phyloP scores from a whole-genome alignment of 2,113 vertebrate species.

The Hemicordylus capensis region DNA sequence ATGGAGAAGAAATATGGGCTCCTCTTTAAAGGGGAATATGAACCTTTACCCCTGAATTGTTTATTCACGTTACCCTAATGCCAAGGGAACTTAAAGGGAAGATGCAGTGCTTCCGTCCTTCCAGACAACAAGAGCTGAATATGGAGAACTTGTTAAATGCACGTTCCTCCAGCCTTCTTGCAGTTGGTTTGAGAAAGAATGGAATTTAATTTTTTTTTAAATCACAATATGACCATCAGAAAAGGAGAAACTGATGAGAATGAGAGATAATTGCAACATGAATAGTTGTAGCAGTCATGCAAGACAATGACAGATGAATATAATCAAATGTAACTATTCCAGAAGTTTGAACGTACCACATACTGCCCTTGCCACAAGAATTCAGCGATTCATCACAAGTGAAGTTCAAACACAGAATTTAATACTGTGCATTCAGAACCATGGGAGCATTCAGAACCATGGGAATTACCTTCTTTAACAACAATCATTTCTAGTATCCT shows the following conservation, averaged over 20 bases:
- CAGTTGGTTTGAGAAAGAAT: background rate
- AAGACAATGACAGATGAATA: background rate
- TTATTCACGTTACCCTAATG: background rate
- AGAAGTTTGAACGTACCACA: background rate
- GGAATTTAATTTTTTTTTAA: no score
- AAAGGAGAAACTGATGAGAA: background rate
- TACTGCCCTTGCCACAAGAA: background rate
- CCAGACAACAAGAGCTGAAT: background rate
- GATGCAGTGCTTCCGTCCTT: background rate
- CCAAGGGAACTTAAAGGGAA: background rate
- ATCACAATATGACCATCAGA: background rate
- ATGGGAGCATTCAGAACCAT: background rate
- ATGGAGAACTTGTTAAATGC: background rate
- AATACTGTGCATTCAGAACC: no score
- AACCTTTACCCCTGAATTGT: background rate
- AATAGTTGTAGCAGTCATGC: background rate
- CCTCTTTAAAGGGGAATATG: background rate
- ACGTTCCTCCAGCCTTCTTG: background rate
- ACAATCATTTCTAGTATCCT: no score
- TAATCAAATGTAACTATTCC: background rate
- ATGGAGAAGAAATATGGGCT: background rate
- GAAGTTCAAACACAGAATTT: background rate
- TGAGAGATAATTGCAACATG: background rate
- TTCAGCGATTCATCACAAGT: background rate
- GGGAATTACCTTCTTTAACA: background rate